phyloP scores from a whole-genome alignment of 2,113 vertebrate genomes.

The Phycodurus eques region DNA sequence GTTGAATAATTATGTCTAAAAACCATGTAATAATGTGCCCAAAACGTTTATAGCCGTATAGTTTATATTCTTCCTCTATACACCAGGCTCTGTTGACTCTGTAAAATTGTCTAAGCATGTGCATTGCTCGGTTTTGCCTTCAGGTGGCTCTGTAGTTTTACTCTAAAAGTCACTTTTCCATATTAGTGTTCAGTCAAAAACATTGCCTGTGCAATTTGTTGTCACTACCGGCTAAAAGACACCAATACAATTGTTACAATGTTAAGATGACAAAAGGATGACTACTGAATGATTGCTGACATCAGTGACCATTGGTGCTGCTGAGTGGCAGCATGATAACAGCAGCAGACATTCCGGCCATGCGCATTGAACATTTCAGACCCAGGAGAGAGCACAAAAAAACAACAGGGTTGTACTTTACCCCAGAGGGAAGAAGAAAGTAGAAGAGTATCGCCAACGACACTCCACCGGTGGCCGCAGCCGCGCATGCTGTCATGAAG shows the following conservation, averaged over 20 bases:
- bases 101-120: too few relatives aligned
- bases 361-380: neutral
- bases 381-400: neutral
- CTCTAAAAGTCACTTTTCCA: too few relatives aligned
- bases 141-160: too few relatives aligned
- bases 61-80: too few relatives aligned
- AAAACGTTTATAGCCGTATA: too few relatives aligned
- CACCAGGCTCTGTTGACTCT: too few relatives aligned
- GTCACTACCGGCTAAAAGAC: neutral
- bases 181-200: neutral
- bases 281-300: neutral
- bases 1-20: too few relatives aligned
- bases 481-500: slow-evolving; percentile 31
- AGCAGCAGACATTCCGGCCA: neutral
- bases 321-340: neutral
- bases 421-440: slow-evolving; percentile 45
- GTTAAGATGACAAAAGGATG: neutral
- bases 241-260: neutral
- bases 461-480: slow-evolving; percentile 35
- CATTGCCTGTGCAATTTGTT: neutral
- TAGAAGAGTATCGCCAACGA: slow-evolving; percentile 52
- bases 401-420: slow-evolving; percentile 43
- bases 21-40: too few relatives aligned
- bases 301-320: neutral
- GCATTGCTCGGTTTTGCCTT: too few relatives aligned